Conservation (phyloP, 2,888 invertebrate species). For the Sepioteuthis lessoniana region DNA sequence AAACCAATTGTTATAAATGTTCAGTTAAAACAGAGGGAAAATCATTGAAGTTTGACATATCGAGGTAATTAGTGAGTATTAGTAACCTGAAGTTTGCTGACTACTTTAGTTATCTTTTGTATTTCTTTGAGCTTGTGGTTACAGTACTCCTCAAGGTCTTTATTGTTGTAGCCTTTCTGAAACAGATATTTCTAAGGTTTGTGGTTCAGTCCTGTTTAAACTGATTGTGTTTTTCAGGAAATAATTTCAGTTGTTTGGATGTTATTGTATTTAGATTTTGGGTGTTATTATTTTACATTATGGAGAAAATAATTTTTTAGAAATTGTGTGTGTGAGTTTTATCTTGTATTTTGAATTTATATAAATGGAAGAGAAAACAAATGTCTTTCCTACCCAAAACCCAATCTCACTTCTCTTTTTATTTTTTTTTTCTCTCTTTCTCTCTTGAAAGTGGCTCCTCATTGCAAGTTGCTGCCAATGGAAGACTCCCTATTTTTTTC, state of each 20-base stretch:
- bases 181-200: background rate
- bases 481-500: background rate
- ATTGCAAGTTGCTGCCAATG: background rate
- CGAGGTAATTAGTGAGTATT: too few relatives aligned
- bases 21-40: too few relatives aligned
- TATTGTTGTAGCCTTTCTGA: background rate
- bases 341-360: background rate
- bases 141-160: too few relatives aligned
- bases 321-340: background rate
- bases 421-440: too few relatives aligned
- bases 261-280: background rate
- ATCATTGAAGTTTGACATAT: too few relatives aligned
- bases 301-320: background rate
- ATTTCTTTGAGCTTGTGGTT: too few relatives aligned
- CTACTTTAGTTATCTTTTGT: too few relatives aligned
- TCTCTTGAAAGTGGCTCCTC: background rate
- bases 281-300: background rate
- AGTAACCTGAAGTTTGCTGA: too few relatives aligned
- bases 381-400: background rate
- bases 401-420: too few relatives aligned
- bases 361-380: background rate
- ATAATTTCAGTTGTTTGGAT: background rate
- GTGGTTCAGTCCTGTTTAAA: background rate
- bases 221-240: background rate
- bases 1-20: too few relatives aligned